Conservation (phyloP, 2,113 vertebrate genomes). For the Neotoma lepida region DNA sequence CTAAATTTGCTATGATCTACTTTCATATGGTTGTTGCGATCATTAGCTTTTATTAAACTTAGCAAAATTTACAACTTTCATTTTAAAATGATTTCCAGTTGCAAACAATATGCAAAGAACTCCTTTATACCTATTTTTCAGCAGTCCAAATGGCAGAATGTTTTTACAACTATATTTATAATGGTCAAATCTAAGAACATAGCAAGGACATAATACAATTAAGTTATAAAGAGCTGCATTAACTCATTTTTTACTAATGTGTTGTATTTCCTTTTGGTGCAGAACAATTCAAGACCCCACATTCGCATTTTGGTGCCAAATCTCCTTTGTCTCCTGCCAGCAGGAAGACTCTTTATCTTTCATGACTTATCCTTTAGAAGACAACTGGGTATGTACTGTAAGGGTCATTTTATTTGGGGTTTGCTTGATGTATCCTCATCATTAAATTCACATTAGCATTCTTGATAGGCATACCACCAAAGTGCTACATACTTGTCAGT, state of each 20-base stretch:
- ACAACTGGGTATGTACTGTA: not conserved
- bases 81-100: conserved; percentile 1
- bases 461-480: not conserved
- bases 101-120: not conserved
- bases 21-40: not conserved
- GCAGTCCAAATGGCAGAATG: not conserved
- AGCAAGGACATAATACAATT: not conserved
- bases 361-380: not conserved
- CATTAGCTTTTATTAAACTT: not conserved
- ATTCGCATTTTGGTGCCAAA: not conserved
- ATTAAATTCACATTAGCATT: not conserved
- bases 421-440: not conserved
- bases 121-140: not conserved
- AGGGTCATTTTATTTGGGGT: not conserved
- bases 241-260: not conserved
- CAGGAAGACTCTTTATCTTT: not conserved
- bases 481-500: no score
- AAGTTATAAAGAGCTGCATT: not conserved
- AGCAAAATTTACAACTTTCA: not conserved
- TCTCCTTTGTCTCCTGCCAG: not conserved
- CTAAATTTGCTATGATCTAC: not conserved
- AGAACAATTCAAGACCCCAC: not conserved
- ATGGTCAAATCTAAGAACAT: not conserved
- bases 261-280: not conserved
- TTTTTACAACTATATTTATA: not conserved